Evolutionary conservation across 2,888 invertebrate species (phyloP).

Genomic region (Seladonia tumulorum): DNA sequence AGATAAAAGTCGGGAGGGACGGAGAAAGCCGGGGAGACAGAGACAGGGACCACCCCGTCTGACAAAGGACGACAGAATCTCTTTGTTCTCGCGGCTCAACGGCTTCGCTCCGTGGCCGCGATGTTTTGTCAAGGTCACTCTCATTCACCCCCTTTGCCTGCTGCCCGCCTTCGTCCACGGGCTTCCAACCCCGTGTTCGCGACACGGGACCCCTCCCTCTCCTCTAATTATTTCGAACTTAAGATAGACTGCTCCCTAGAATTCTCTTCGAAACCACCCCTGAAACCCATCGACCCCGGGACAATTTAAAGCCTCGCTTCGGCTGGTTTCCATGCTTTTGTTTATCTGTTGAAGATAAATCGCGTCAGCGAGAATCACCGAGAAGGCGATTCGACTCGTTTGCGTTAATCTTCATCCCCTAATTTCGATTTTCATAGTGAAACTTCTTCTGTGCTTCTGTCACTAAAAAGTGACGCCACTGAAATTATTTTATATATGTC

Average conservation of each 20-base stretch:
- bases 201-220: background rate
- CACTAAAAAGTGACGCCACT: too few relatives aligned
- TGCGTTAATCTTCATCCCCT: too few relatives aligned
- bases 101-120: slow-evolving; percentile 81
- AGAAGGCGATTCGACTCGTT: too few relatives aligned
- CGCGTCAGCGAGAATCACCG: too few relatives aligned
- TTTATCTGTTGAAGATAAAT: background rate
- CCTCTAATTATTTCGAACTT: background rate
- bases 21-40: slow-evolving; percentile 65
- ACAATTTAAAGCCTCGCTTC: background rate
- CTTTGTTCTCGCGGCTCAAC: slow-evolving; percentile 84
- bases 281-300: background rate
- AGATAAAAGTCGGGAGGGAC: slow-evolving; percentile 65
- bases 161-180: slow-evolving; percentile 67
- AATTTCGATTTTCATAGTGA: too few relatives aligned
- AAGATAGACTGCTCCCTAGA: background rate
- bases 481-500: too few relatives aligned
- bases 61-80: slow-evolving; percentile 83
- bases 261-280: background rate
- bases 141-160: slow-evolving; percentile 79
- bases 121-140: slow-evolving; percentile 84
- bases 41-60: slow-evolving; percentile 74
- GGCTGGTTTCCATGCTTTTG: background rate
- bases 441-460: too few relatives aligned
- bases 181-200: slow-evolving; percentile 25